Evolutionary conservation across 2,888 invertebrate genomes (phyloP), one percentile per base, ranked within the genome.

Genomic region (Kuschelorhynchus macadamiae): DNA sequence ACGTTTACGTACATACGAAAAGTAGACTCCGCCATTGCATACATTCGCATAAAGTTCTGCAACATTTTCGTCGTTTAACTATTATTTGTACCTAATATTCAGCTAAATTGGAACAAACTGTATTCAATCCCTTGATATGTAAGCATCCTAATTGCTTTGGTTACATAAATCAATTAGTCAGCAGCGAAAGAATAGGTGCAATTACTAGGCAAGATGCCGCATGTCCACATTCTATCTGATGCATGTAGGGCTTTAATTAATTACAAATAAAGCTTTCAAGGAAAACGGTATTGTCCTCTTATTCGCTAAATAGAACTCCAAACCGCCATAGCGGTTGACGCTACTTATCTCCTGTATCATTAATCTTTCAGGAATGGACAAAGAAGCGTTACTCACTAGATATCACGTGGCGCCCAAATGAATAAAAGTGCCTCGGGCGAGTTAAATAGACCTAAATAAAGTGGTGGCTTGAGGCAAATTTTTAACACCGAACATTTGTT

Each of bases 301-400:
- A 64, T 57, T 57, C 41, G 55, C 39, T 42, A 63, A 64, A 64
- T 49, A 52, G 57, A 50, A 50, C 63, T 47, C 44, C 55, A 36
- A 63, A 57, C 50, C 52, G 42, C 56, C 50, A 59, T 49, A 52
- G 57, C 17, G 50, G 50, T 50, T 50, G 56, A 56, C 63, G 55
- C 46, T 53, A 49, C 55, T 64, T 64, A 64, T 64, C 64, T 64
- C 18, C 57, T 11, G 36, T 20, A 60, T 52, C 66, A 60, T 66
- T 66, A 60, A 60, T 66, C 66, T 53, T 66, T 56, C 11, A 17
- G 32, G 21, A 50, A 32, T 64, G 64, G 64, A 57, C 64, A 64
- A 64, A 64, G 53, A 47, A 63, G 17, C 46, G 55, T 55, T 55
- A 63, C 62, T 55, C 63, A 55, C 55, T 46, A 63, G 36, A 55